Evolutionary conservation across 2,888 invertebrate species (phyloP).

Genomic region (Osmoderma eremita): DNA sequence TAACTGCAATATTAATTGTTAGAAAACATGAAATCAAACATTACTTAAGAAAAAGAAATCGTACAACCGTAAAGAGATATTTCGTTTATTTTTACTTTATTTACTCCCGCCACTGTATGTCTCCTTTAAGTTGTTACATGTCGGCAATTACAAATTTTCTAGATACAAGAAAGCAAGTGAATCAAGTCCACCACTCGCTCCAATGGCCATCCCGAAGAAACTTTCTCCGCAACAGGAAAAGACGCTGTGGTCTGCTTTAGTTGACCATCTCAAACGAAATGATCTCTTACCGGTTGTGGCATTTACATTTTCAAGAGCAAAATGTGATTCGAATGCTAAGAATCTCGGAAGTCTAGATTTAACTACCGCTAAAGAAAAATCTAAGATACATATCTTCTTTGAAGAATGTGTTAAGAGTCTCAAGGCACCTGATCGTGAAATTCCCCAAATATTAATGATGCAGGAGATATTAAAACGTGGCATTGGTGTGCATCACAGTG

Average conservation of each 20-base stretch:
- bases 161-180: constrained; percentile 55
- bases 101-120: not conserved
- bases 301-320: constrained; percentile 89
- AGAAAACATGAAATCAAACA: too few species aligned
- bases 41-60: too few species aligned
- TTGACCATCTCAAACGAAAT: constrained; percentile 82
- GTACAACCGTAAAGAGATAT: too few species aligned
- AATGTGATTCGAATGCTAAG: constrained; percentile 77
- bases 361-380: constrained; percentile 86
- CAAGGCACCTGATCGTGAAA: constrained; percentile 84
- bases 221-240: constrained; percentile 76
- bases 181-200: constrained; percentile 50
- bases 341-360: constrained; percentile 75
- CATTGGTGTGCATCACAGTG: constrained; percentile 98
- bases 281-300: constrained; percentile 93
- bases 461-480: constrained; percentile 80
- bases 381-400: constrained; percentile 86
- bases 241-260: constrained; percentile 82
- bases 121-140: not conserved
- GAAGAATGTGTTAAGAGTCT: constrained; percentile 77
- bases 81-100: constrained; percentile 6
- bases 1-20: too few species aligned
- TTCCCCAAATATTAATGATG: constrained; percentile 87
- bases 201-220: constrained; percentile 50
- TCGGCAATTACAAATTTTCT: constrained; percentile 15